These are phyloP conservation scores for Drosophila histrio DNA, from an alignment of 2,888 invertebrate genomes.

Conservation along the genomic window DNA sequence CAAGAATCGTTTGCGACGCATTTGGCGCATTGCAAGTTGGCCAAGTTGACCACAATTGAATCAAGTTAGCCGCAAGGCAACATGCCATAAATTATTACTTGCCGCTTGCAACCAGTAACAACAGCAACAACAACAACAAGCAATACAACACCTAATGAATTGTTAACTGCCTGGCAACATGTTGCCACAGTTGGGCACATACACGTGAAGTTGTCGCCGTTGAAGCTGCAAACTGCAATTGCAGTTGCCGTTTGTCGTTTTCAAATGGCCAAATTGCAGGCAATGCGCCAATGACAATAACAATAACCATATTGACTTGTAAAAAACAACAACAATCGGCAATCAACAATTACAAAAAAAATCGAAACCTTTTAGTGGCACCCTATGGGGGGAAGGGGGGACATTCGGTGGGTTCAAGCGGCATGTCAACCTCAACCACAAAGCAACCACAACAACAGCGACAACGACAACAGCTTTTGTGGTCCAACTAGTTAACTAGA, in stretches of 20 bases:
- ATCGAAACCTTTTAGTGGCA: slow-evolving; percentile 34
- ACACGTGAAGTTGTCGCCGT: slow-evolving; percentile 51
- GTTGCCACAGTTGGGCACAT: slow-evolving; percentile 59
- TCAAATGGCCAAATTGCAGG: slow-evolving; percentile 65
- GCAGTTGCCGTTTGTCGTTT: slow-evolving; percentile 31
- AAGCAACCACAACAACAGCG: slow-evolving; percentile 44
- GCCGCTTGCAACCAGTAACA: slow-evolving; percentile 46
- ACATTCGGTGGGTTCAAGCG: slow-evolving; percentile 44
- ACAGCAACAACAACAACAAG: slow-evolving; percentile 31
- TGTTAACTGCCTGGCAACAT: slow-evolving; percentile 78
- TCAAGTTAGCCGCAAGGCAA: slow-evolving; percentile 47
- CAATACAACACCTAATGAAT: slow-evolving; percentile 78
- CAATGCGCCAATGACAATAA: slow-evolving; percentile 69
- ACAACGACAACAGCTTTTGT: slow-evolving; percentile 30
- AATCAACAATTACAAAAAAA: slow-evolving; percentile 25
- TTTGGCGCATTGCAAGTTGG: slow-evolving; percentile 49
- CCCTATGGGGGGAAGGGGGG: neutral
- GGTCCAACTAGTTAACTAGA: slow-evolving; percentile 59
- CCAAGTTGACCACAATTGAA: slow-evolving; percentile 55
- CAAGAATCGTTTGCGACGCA: slow-evolving; percentile 59
- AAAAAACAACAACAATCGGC: slow-evolving; percentile 39
- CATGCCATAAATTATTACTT: slow-evolving; percentile 69
- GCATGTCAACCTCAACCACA: slow-evolving; percentile 55
- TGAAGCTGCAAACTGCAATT: slow-evolving; percentile 30
- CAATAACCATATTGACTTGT: slow-evolving; percentile 77